Evolutionary conservation across 2,113 vertebrate species (phyloP), one percentile per base, ranked within the genome.

Genomic region (Prionailurus bengalensis): DNA sequence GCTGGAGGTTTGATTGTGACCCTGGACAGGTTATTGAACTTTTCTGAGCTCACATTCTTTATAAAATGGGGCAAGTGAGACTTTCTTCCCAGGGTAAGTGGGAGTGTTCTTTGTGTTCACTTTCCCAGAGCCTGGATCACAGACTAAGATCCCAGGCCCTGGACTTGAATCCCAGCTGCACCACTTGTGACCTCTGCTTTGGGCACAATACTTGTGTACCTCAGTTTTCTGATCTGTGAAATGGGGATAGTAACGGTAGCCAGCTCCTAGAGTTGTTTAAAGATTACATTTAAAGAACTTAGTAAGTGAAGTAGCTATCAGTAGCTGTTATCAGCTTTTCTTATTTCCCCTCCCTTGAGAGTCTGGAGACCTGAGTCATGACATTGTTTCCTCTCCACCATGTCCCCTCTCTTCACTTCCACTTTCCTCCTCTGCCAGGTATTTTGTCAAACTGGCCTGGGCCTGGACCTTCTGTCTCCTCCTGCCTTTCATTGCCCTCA

Each of bases 401-500:
- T 3, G 39, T 78, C 53, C 17, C n/a, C 4, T 33, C 12, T 80
- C 82, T 94, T 98, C 87, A 98, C 76, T 27, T 81, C 55, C n/a
- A 0, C 74, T 98, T 98, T 97, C 87, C 88, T 88, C 63, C 58
- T 96, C 89, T 86, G 97, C 66, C 98, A 99, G 99, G 7, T 99
- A 99, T 94, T 99, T 99, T 85, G 99, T 99, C 94, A 99, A 99
- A 98, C 0, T 99, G 95, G 99, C 99, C 92, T 99, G 99, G 99
- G 99, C 98, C 21, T 99, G 99, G 99, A 99, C 99, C 0, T 96
- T 99, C 97, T 98, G 98, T 91, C 99, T 99, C 61, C 99, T 99
- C 63, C 98, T 99, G 21, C 99, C 99, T n/a, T 99, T 99, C 99
- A 98, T 99, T 10, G 48, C 98, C 17, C 97, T 99, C 78, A 99